Evolutionary conservation across 2,888 invertebrate species (phyloP).

Genomic region (Ethmia dodecea): DNA sequence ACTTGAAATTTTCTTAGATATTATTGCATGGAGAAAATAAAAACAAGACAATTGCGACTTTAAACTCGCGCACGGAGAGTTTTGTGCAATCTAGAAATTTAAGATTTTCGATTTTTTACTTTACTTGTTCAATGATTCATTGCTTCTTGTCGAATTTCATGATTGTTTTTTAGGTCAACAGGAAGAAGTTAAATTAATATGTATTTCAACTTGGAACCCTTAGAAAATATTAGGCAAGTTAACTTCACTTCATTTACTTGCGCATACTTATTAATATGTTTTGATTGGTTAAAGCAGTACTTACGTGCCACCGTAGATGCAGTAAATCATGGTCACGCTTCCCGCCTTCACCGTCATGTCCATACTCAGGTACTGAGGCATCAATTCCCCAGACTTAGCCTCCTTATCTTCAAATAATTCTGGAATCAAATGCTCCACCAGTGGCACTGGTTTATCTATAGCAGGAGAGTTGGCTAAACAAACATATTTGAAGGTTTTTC

Average conservation of each 20-base stretch:
- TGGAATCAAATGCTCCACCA: conserved; percentile 49
- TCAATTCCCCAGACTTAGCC: conserved; percentile 35
- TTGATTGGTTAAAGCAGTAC: no score
- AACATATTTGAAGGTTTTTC: conserved; percentile 38
- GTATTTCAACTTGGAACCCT: no score
- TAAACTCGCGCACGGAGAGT: no score
- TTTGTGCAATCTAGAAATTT: no score
- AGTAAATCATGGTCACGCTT: conserved; percentile 46
- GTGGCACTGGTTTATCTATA: conserved; percentile 28
- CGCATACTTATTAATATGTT: no score
- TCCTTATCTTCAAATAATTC: conserved; percentile 30
- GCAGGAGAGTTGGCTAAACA: conserved; percentile 49
- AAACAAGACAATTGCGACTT: not conserved
- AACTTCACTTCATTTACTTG: no score
- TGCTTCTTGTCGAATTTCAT: no score
- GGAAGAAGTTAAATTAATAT: no score
- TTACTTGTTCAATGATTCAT: no score
- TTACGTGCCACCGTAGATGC: conserved; percentile 63
- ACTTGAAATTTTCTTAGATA: not conserved
- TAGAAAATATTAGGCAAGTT: no score
- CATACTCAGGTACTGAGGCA: conserved; percentile 44
- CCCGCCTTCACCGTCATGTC: conserved; percentile 39
- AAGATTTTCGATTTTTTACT: no score
- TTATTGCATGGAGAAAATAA: not conserved
- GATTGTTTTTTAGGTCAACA: no score